phyloP scores from a whole-genome alignment of 2,113 vertebrate species.

The Ceratotherium simum region DNA sequence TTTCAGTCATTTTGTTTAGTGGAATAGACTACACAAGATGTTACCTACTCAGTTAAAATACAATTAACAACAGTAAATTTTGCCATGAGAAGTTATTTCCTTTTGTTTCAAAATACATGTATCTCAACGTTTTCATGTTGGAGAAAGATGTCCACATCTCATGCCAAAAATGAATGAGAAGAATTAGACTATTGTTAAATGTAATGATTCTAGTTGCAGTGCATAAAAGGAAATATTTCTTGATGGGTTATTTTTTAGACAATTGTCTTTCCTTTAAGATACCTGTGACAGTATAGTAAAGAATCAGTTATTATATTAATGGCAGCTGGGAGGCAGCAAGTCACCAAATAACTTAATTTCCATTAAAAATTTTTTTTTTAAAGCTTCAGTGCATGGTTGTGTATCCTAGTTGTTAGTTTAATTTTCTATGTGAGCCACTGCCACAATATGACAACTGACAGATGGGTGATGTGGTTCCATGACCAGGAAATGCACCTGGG shows the following conservation, averaged over 20 bases:
- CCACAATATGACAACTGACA: too few species aligned
- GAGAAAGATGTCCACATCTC: conserved; percentile 62
- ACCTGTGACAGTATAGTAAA: conserved; percentile 6
- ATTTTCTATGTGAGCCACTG: too few species aligned
- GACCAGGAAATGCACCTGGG: too few species aligned
- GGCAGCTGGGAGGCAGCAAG: conserved; percentile 9
- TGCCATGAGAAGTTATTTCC: conserved; percentile 51
- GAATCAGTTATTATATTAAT: conserved; percentile 3
- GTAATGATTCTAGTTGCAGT: conserved; percentile 15
- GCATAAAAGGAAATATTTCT: conserved; percentile 68
- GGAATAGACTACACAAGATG: conserved; percentile 67
- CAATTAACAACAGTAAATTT: conserved; percentile 49
- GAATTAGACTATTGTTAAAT: conserved; percentile 34
- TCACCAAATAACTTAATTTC: conserved; percentile 55
- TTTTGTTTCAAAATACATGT: conserved; percentile 41
- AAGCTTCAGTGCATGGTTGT: too few species aligned
- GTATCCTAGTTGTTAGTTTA: too few species aligned
- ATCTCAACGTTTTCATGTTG: conserved; percentile 66
- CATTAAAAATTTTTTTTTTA: neutral
- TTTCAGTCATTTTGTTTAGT: conserved; percentile 75
- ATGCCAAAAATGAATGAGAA: conserved; percentile 67
- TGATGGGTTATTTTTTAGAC: conserved; percentile 47
- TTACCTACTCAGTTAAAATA: conserved; percentile 59
- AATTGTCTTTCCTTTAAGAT: conserved; percentile 56
- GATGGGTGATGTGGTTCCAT: too few species aligned